phyloP scores from a whole-genome alignment of 2,113 vertebrate species.

The Mugil cephalus region DNA sequence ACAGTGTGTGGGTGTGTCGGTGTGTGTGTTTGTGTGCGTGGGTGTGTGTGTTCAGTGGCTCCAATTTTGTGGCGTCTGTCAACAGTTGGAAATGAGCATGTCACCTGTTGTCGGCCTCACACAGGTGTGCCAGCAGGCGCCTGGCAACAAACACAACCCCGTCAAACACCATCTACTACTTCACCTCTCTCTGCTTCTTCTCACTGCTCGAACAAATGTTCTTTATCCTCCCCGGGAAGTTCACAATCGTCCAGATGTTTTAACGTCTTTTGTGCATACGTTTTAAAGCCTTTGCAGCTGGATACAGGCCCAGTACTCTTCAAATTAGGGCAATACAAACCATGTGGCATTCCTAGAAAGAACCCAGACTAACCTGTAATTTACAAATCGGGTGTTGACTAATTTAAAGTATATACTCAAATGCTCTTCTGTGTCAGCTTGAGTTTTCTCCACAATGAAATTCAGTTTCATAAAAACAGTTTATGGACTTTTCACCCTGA shows the following conservation, averaged over 20 bases:
- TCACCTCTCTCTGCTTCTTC: background rate
- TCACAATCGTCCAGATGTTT: background rate
- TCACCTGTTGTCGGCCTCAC: conserved; percentile 29
- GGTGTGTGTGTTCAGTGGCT: background rate
- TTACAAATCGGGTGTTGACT: background rate
- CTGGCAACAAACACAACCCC: conserved; percentile 1
- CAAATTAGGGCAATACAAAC: background rate
- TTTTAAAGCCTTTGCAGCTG: background rate
- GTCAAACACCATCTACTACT: background rate
- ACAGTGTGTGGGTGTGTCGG: background rate
- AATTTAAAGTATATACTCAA: background rate
- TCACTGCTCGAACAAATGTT: background rate
- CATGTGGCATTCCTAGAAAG: background rate
- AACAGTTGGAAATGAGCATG: conserved; percentile 44
- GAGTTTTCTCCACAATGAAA: background rate
- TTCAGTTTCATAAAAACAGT: background rate
- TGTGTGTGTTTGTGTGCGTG: background rate
- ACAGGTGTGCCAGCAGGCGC: conserved; percentile 42
- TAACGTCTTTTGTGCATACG: no score
- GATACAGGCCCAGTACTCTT: no score
- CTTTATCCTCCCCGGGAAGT: background rate
- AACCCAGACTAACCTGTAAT: background rate
- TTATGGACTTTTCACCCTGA: conserved; percentile 1
- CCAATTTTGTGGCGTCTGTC: conserved; percentile 36
- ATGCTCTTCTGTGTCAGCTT: background rate